A percentile compares a stretch with the other conserved stretches of the same genome.
Evolutionary conservation across 2,888 invertebrate species (phyloP).

Genomic region (Mantis religiosa): DNA sequence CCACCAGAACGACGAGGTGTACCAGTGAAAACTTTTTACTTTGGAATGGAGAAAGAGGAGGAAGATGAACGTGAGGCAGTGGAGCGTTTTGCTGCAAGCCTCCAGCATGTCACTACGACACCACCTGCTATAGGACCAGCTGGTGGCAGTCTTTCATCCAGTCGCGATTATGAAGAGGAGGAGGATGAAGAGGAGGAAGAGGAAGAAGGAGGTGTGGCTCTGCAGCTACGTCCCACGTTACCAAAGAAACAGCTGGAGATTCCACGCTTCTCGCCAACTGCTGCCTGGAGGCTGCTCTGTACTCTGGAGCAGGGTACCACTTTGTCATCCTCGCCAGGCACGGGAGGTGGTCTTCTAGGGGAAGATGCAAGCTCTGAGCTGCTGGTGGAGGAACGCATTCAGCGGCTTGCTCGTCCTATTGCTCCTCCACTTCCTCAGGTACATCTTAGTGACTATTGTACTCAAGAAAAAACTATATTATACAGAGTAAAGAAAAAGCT

Average conservation of each 20-base stretch:
- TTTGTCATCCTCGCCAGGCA: conserved; percentile 40
- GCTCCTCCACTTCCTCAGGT: conserved; percentile 19
- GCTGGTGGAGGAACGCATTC: conserved; percentile 53
- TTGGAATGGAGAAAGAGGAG: conserved; percentile 70
- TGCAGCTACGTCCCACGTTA: conserved; percentile 71
- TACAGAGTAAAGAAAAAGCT: too few species aligned
- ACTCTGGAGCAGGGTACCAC: conserved; percentile 47
- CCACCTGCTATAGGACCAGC: conserved; percentile 8
- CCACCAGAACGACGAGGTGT: conserved; percentile 29
- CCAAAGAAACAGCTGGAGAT: conserved; percentile 74
- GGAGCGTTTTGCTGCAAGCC: conserved; percentile 41
- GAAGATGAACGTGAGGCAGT: conserved; percentile 42
- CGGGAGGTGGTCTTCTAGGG: not conserved
- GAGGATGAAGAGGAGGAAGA: conserved; percentile 29
- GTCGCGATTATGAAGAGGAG: conserved; percentile 20
- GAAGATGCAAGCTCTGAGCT: conserved; percentile 40
- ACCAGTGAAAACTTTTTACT: conserved; percentile 65
- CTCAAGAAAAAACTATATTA: too few species aligned
- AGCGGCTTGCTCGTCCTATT: conserved; percentile 37
- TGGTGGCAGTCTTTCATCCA: conserved; percentile 33
- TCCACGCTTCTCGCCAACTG: conserved; percentile 76
- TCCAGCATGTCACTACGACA: conserved; percentile 26
- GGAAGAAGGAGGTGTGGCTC: conserved; percentile 57
- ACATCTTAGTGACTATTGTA: not conserved
- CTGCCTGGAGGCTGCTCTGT: conserved; percentile 75